A percentile compares a stretch with the other conserved stretches of the same genome.
Evolutionary conservation across 1,140 invertebrate genomes (phyloP).

Genomic region (Batillaria attramentaria): DNA sequence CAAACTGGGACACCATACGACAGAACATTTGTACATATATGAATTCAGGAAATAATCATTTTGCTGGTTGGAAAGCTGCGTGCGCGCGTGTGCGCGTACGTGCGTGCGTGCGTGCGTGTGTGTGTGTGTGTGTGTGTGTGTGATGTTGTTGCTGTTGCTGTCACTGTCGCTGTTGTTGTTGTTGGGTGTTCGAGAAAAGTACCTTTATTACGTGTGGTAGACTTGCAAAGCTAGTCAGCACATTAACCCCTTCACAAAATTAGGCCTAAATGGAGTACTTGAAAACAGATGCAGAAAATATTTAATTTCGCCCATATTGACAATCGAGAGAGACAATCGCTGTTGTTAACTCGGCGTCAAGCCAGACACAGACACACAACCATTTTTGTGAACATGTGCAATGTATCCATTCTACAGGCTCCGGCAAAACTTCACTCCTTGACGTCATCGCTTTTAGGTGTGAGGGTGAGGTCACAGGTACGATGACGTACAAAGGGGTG

Average conservation of each 20-base stretch:
- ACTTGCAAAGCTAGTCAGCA: too few species aligned
- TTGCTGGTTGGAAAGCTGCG: not conserved
- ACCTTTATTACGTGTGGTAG: too few species aligned
- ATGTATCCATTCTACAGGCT: slow-evolving; percentile 40
- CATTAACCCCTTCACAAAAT: too few species aligned
- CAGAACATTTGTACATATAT: not conserved
- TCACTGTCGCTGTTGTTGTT: not conserved
- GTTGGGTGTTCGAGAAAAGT: too few species aligned
- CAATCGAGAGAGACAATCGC: not conserved
- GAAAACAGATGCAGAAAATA: not conserved
- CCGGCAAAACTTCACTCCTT: slow-evolving; percentile 57
- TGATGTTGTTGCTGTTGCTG: not conserved
- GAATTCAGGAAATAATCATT: not conserved
- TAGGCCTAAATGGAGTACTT: too few species aligned
- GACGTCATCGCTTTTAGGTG: slow-evolving; percentile 52
- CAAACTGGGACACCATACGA: too few species aligned
- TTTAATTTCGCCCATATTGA: not conserved
- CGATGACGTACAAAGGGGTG: slow-evolving; percentile 38
- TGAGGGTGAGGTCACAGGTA: slow-evolving; percentile 43
- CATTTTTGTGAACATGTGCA: not conserved
- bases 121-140: slow-evolving; percentile 3
- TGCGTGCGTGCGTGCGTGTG: slow-evolving; percentile 18
- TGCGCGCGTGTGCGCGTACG: not conserved
- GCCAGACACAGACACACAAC: not conserved
- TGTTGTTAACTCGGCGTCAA: too few species aligned